Base-by-base conservation (phyloP, 2,888 invertebrate genomes). In the Melanargia galathea region DNA sequence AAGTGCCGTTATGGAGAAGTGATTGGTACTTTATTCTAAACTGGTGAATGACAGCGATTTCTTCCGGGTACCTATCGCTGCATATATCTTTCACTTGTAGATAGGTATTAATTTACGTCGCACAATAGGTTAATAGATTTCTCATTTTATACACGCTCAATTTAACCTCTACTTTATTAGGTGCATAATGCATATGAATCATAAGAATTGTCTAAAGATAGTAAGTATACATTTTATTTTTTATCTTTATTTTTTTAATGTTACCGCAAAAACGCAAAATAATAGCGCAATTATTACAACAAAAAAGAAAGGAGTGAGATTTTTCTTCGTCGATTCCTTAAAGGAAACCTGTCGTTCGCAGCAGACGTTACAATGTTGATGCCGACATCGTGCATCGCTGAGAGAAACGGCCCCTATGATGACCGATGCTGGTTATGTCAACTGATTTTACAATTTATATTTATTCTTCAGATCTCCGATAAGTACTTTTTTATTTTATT, bases 281-380 rank as follows among this genome's bases (percentile, higher is more conserved):
- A 48, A 48, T 46, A 24, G 13, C n/a, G 2, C 24, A 46, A 11
- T 46, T 6, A 16, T 49, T 26, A n/a, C 26, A 49, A n/a, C n/a
- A n/a, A 13, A 26, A 65, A 59, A 59, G 64, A 48, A 62, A 62
- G 62, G 33, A 40, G 43, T 18, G 43, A 55, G 40, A 59, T 24
- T 48, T 73, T 75, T 79, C 81, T 84, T 86, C 83, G 86, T 85
- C 83, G 85, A 84, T 84, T 81, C 84, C 82, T 83, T 83, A 84
- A 86, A 87, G 85, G 86, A 84, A 86, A 86, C 86, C 83, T 84
- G 84, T 78, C 79, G 79, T 77, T 74, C 68, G 58, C 56, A 58
- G 66, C 48, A 5, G 54, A 24, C 52, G 56, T 45, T 54, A 40
- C 52, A 46, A 49, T 33, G 61, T 48, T 38, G 49, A 55, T 20